phyloP scores from a whole-genome alignment of 2,113 vertebrate species.

The Microtus richardsoni region DNA sequence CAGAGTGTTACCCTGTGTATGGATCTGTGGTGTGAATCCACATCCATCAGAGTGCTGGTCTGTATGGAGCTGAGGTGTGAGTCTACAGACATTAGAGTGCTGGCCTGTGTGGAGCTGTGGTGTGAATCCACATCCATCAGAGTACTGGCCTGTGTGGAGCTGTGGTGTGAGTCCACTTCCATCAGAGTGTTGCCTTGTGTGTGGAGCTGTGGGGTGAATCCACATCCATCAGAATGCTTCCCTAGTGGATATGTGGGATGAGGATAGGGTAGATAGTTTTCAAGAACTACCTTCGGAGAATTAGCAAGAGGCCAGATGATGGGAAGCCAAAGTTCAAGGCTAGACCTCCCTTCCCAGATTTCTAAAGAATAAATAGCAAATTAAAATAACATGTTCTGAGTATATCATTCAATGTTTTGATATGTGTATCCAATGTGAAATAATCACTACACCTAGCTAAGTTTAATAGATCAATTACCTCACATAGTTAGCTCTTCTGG shows the following conservation, averaged over 20 bases:
- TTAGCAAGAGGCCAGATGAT: background rate
- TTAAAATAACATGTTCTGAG: background rate
- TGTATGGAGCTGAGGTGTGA: too few species aligned
- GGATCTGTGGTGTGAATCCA: too few species aligned
- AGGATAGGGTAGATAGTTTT: background rate
- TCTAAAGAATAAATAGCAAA: background rate
- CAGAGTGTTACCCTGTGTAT: too few species aligned
- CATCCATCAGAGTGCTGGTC: too few species aligned
- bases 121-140: too few species aligned
- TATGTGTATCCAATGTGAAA: background rate
- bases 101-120: too few species aligned
- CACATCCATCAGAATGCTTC: too few species aligned
- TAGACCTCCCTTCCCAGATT: background rate
- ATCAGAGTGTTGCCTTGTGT: too few species aligned
- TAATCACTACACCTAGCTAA: background rate
- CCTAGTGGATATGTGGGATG: background rate
- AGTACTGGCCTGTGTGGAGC: too few species aligned
- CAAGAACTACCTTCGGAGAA: conserved; percentile 9
- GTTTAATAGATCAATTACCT: background rate
- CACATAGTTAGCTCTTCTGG: background rate
- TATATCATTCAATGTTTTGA: background rate
- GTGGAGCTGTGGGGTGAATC: too few species aligned
- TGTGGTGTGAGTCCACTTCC: too few species aligned
- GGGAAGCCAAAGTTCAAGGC: background rate
- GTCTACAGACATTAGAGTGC: too few species aligned